phyloP scores from a whole-genome alignment of 1,140 invertebrate species.

The Centruroides vittatus region DNA sequence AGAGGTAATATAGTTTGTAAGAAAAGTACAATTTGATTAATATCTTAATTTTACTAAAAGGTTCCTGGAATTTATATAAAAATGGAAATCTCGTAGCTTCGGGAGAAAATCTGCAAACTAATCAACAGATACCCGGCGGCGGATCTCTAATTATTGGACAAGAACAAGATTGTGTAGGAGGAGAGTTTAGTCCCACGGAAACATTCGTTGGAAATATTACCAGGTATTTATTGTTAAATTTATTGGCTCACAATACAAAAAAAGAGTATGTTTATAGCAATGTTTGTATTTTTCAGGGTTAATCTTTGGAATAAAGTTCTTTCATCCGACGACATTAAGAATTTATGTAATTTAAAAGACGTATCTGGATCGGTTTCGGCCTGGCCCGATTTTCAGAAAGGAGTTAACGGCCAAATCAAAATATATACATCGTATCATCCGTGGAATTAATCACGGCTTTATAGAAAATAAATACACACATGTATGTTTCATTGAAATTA shows the following conservation, averaged over 20 bases:
- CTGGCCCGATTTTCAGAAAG: slow-evolving; percentile 9
- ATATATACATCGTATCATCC: not conserved
- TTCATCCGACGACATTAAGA: slow-evolving; percentile 5
- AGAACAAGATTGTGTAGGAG: slow-evolving; percentile 10
- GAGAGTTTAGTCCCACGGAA: slow-evolving; percentile 7
- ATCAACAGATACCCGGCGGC: not conserved
- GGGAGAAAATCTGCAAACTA: not conserved
- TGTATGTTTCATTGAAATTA: too few species aligned
- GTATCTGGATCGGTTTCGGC: slow-evolving; percentile 5
- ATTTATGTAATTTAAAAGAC: slow-evolving; percentile 8
- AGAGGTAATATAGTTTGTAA: too few species aligned
- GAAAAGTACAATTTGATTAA: too few species aligned
- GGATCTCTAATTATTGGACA: slow-evolving; percentile 8
- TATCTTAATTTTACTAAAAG: slow-evolving; percentile 2
- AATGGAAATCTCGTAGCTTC: slow-evolving; percentile 2
- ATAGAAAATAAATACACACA: too few species aligned
- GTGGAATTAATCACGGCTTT: too few species aligned
- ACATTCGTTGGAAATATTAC: slow-evolving; percentile 11
- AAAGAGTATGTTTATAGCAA: too few species aligned
- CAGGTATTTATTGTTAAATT: not conserved
- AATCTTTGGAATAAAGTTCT: slow-evolving; percentile 9
- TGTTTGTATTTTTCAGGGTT: not conserved
- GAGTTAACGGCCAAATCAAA: slow-evolving; percentile 3
- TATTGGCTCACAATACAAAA: too few species aligned
- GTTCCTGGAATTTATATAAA: slow-evolving; percentile 7